Evolutionary conservation across 2,797 vertebrate species (phyloP).

Genomic region (Ibycter americanus): DNA sequence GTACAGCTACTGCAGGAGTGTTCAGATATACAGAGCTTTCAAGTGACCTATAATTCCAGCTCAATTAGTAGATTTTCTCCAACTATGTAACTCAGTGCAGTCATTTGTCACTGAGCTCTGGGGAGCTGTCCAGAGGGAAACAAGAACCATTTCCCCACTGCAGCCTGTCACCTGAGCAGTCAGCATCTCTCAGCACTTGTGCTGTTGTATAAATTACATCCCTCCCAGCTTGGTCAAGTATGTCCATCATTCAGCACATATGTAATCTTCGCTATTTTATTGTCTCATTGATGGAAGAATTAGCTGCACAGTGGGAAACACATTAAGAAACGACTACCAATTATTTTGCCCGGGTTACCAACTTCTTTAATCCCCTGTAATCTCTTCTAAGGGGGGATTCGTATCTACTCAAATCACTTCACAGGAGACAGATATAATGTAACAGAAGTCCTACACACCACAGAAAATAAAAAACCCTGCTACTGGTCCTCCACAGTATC

Average conservation of each 20-base stretch:
- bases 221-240: conserved; percentile 56
- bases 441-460: not conserved
- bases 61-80: conserved; percentile 14
- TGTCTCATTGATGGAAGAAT: conserved; percentile 67
- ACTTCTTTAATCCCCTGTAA: conserved; percentile 59
- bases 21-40: not conserved
- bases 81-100: conserved; percentile 27
- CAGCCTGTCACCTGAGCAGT: conserved; percentile 55
- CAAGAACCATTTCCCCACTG: not conserved
- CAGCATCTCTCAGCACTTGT: conserved; percentile 64
- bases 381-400: conserved; percentile 43
- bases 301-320: conserved; percentile 57
- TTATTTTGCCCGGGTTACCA: conserved; percentile 1
- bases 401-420: conserved; percentile 31
- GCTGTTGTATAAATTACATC: conserved; percentile 60
- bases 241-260: conserved; percentile 62
- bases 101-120: conserved; percentile 54
- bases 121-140: conserved; percentile 43
- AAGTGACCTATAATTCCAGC: not conserved
- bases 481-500: not conserved
- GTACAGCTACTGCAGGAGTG: not conserved
- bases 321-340: conserved; percentile 48
- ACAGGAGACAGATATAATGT: not conserved
- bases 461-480: not conserved
- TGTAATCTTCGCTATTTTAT: conserved; percentile 62